phyloP scores from a whole-genome alignment of 2,113 vertebrate species.

The Chloebia gouldiae region DNA sequence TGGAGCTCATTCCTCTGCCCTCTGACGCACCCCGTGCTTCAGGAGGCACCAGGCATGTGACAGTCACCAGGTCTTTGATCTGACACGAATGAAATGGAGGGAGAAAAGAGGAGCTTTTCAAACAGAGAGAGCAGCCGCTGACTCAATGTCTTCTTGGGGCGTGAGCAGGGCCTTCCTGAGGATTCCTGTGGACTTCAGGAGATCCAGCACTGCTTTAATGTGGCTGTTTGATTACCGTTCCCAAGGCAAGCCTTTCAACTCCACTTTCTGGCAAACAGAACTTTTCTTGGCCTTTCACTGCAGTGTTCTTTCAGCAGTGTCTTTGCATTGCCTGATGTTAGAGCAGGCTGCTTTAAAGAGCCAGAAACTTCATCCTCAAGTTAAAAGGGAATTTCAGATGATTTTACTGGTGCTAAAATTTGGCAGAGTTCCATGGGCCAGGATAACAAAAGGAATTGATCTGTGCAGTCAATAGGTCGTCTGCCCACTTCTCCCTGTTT shows the following conservation, averaged over 20 bases:
- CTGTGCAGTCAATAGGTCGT: constrained; percentile 16
- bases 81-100: not conserved
- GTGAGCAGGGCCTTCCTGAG: not conserved
- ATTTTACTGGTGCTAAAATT: not conserved
- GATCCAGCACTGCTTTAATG: constrained; percentile 27
- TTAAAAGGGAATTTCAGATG: constrained; percentile 33
- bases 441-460: constrained; percentile 41
- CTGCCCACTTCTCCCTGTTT: not conserved
- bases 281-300: constrained; percentile 28
- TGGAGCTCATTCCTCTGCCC: not conserved
- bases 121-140: not conserved
- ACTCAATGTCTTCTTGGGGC: constrained; percentile 1
- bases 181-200: constrained; percentile 37
- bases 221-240: constrained; percentile 20
- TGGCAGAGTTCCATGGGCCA: constrained; percentile 36
- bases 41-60: not conserved
- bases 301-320: constrained; percentile 14
- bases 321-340: constrained; percentile 32
- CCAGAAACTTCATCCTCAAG: constrained; percentile 8
- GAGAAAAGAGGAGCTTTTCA: not conserved
- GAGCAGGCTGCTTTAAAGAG: constrained; percentile 25
- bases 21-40: not conserved
- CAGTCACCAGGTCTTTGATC: not conserved
- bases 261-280: constrained; percentile 37
- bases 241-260: constrained; percentile 43